A percentile compares a stretch with the other conserved stretches of the same genome.
phyloP scores from a whole-genome alignment of 2,113 vertebrate genomes.

The Heliornis fulica region DNA sequence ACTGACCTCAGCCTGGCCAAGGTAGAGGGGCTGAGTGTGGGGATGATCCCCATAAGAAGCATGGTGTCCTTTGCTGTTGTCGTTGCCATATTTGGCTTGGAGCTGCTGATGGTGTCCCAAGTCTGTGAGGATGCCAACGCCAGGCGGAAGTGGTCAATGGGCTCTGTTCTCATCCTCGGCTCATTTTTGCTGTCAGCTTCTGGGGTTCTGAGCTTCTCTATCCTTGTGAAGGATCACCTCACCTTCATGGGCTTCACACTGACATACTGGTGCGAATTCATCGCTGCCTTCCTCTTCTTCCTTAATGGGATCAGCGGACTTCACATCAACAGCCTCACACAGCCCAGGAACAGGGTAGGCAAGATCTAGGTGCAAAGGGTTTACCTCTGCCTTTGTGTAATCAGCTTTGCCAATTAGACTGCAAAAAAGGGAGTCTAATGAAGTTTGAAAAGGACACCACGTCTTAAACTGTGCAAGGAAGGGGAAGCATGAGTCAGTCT shows the following conservation, averaged over 20 bases:
- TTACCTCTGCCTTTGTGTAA: neutral
- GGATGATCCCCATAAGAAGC: slow-evolving; percentile 68
- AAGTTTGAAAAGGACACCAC: neutral
- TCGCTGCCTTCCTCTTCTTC: slow-evolving; percentile 80
- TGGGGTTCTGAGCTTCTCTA: slow-evolving; percentile 74
- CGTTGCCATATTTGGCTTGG: slow-evolving; percentile 81
- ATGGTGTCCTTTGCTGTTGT: slow-evolving; percentile 75
- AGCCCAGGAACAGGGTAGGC: slow-evolving; percentile 18
- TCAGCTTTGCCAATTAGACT: slow-evolving; percentile 38
- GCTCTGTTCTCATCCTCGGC: slow-evolving; percentile 70
- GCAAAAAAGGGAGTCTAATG: slow-evolving; percentile 13
- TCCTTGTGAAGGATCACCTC: slow-evolving; percentile 67
- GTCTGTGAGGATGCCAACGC: slow-evolving; percentile 74
- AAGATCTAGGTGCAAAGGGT: slow-evolving; percentile 39
- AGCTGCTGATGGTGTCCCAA: slow-evolving; percentile 84
- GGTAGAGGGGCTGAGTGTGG: slow-evolving; percentile 62
- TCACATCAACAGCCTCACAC: slow-evolving; percentile 77
- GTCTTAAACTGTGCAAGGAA: neutral
- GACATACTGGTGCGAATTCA: slow-evolving; percentile 81
- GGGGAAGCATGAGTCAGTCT: neutral
- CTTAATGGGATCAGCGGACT: slow-evolving; percentile 80
- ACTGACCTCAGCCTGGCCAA: slow-evolving; percentile 65
- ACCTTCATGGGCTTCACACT: slow-evolving; percentile 74
- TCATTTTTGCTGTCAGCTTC: slow-evolving; percentile 71
- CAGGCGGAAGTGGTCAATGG: slow-evolving; percentile 73